phyloP scores from a whole-genome alignment of 2,113 vertebrate genomes.

The Sminthopsis crassicaudata region DNA sequence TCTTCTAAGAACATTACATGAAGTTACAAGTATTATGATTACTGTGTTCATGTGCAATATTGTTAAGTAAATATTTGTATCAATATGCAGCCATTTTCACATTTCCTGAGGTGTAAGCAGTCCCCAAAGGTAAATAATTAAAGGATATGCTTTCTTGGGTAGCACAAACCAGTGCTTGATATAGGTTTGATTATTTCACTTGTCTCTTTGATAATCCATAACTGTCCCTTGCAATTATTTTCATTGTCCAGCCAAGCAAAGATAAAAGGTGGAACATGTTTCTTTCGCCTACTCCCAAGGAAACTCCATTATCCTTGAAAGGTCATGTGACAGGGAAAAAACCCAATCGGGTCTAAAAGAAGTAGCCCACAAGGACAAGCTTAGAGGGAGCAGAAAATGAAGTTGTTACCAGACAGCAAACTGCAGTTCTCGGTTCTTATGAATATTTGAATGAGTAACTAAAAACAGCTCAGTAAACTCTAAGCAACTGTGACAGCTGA shows the following conservation, averaged over 20 bases:
- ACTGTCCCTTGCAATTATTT: constrained; percentile 90
- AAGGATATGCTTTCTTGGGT: constrained; percentile 78
- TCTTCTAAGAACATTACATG: constrained; percentile 78
- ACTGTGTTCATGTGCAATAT: constrained; percentile 82
- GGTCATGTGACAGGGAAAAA: constrained; percentile 72
- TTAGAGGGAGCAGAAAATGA: constrained; percentile 85
- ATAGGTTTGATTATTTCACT: constrained; percentile 86
- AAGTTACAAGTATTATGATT: constrained; percentile 83
- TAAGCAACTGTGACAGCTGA: constrained; percentile 92
- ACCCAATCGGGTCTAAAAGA: constrained; percentile 73
- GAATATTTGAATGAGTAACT: constrained; percentile 95
- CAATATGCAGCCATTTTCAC: constrained; percentile 78
- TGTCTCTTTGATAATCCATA: constrained; percentile 89
- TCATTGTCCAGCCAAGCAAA: constrained; percentile 83
- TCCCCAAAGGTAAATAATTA: constrained; percentile 88
- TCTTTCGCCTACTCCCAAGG: constrained; percentile 80
- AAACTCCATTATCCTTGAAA: constrained; percentile 86
- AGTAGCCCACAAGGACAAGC: constrained; percentile 83
- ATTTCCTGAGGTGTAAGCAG: constrained; percentile 79
- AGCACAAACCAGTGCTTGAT: constrained; percentile 82
- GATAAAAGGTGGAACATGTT: constrained; percentile 87
- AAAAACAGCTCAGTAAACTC: constrained; percentile 90
- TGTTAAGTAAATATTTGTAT: constrained; percentile 88
- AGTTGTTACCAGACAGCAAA: constrained; percentile 89
- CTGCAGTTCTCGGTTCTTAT: constrained; percentile 86